Base-by-base conservation (phyloP, 2,888 invertebrate genomes). In the Sceliomorpha sp. region DNA sequence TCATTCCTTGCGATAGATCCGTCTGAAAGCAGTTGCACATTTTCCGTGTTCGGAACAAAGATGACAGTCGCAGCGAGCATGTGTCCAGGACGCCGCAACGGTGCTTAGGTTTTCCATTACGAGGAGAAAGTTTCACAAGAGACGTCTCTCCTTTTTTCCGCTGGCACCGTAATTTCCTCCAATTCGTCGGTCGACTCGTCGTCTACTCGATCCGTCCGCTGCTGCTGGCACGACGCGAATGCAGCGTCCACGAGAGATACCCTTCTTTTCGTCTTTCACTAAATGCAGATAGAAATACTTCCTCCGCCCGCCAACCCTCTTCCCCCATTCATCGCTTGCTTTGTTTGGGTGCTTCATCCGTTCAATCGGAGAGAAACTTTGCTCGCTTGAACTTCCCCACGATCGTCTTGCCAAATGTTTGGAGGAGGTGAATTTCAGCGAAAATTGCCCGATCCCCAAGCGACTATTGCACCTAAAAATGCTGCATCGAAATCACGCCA, bases 51-150 rank as follows among this genome's bases (percentile, higher is more conserved):
- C 20, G 20, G 20, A 20, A 20, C 5, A 20, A 4, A 20, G 3
- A 20, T 20, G 26, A 26, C 13, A 8, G 13, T 13, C 6, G 2
- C 29, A 12, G 31, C 13, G 37, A 51, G 48, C 51, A 56, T 50
- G 64, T 58, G 45, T 31, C 26, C 48, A 36, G 26, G 53, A 58
- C 66, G 40, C 32, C 17, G 36, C 27, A 36, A 32, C 47, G 59
- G 60, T 67, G 70, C 74, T 75, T 69, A 71, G 64, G 63, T 74
- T 70, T 68, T 67, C 72, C 72, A 72, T 72, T 73, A 69, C 58
- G 48, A 64, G 47, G 48, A 44, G 55, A 72, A 72, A 63, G 69
- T 67, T 32, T 12, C n/a, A 10, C 44, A 44, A 26, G 24, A 20
- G 56, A 44, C 37, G 26, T 26, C 39, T 51, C 45, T 62, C 37